Conservation (phyloP, 2,888 invertebrate species). For the Pecten maximus region DNA sequence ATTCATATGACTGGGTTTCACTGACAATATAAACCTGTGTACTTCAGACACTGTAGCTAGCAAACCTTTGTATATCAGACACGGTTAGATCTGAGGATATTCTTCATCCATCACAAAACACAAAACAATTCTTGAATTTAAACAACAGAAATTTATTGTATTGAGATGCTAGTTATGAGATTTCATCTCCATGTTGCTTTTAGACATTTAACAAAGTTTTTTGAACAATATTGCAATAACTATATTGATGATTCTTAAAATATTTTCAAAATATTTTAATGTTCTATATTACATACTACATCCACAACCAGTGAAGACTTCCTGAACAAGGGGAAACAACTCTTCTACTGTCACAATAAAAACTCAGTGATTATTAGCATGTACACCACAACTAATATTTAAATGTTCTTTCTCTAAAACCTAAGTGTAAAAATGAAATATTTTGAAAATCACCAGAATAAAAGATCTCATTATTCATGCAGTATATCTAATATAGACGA, state of each 20-base stretch:
- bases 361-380: not conserved
- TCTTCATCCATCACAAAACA: not conserved
- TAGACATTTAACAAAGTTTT: not conserved
- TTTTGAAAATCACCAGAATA: not conserved
- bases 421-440: not conserved
- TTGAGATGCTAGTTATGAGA: constrained; percentile 1
- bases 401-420: not conserved
- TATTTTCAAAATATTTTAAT: not conserved
- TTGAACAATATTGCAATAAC: not conserved
- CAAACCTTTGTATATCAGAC: too few relatives aligned
- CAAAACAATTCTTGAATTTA: not conserved
- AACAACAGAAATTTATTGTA: constrained; percentile 24
- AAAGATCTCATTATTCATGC: not conserved
- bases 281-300: not conserved
- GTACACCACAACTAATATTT: not conserved
- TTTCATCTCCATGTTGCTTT: not conserved
- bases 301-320: constrained; percentile 22
- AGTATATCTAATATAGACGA: not conserved
- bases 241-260: not conserved
- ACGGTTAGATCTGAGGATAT: too few relatives aligned
- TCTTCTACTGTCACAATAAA: not conserved
- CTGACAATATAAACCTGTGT: too few relatives aligned
- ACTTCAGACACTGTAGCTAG: too few relatives aligned
- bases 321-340: constrained; percentile 24
- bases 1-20: too few relatives aligned